phyloP scores from a whole-genome alignment of 92 coral and sea anemone genomes.

The Epizoanthus ramosus region DNA sequence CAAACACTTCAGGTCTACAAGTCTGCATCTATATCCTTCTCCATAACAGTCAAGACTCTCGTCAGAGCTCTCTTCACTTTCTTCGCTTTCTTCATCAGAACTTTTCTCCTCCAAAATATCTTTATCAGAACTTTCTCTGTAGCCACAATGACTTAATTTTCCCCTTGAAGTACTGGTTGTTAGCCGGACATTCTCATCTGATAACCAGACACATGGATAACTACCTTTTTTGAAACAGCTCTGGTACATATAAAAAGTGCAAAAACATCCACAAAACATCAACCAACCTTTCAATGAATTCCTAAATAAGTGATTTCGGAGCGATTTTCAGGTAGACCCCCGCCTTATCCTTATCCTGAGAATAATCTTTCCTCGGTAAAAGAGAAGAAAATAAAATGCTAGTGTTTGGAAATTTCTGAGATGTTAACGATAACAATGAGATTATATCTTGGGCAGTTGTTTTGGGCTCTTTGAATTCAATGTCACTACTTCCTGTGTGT shows the following conservation, averaged over 20 bases:
- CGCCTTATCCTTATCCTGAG: too few species aligned
- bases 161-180: background rate
- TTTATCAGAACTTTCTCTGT: conserved; percentile 1
- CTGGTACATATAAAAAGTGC: too few species aligned
- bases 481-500: conserved; percentile 23
- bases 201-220: too few species aligned
- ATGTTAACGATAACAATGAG: conserved; percentile 5
- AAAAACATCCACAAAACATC: too few species aligned
- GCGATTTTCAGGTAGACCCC: too few species aligned
- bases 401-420: conserved; percentile 25
- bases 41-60: conserved; percentile 21
- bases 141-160: background rate
- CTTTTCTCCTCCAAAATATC: background rate
- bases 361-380: conserved; percentile 29
- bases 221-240: too few species aligned
- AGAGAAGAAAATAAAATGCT: conserved; percentile 13
- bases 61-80: conserved; percentile 2
- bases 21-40: conserved; percentile 9
- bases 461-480: conserved; percentile 27
- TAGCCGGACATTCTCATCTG: background rate
- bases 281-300: too few species aligned
- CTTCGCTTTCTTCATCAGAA: background rate
- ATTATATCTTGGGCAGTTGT: conserved; percentile 9
- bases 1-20: background rate
- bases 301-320: too few species aligned